Percentiles rank a stretch among this genome's conserved stretches.
Conservation (phyloP, 1,140 invertebrate species). For the Halesus radiatus region DNA sequence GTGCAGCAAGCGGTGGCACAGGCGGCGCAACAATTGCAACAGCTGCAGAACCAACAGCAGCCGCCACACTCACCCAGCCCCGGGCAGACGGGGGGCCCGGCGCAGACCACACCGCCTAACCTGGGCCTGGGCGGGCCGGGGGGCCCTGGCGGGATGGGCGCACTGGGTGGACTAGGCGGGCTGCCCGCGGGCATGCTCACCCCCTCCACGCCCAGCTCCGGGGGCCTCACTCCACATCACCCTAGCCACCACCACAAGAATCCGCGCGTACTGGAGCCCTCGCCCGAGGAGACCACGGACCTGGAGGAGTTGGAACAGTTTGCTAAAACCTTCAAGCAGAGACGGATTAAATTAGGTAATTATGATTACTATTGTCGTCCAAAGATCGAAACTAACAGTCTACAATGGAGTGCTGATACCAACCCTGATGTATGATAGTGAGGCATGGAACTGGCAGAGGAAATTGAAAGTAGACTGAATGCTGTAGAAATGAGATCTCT, state of each 20-base stretch:
- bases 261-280: constrained; percentile 78
- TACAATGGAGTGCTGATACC: too few species aligned
- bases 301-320: constrained; percentile 97
- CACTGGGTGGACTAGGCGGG: constrained; percentile 60
- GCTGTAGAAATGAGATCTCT: too few species aligned
- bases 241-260: constrained; percentile 71
- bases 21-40: constrained; percentile 86
- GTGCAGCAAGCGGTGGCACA: constrained; percentile 82
- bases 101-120: constrained; percentile 65
- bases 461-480: too few species aligned
- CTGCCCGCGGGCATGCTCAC: constrained; percentile 69
- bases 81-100: constrained; percentile 61
- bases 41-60: constrained; percentile 83
- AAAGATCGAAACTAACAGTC: too few species aligned
- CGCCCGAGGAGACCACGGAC: constrained; percentile 93
- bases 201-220: constrained; percentile 73
- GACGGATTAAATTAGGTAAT: constrained; percentile 91
- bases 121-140: constrained; percentile 59
- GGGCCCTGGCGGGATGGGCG: constrained; percentile 62
- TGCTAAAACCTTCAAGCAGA: constrained; percentile 96
- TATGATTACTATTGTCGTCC: too few species aligned
- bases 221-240: constrained; percentile 67
- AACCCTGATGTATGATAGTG: too few species aligned
- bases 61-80: constrained; percentile 62
- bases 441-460: too few species aligned